Conservation (phyloP, 2,113 vertebrate genomes). For the Albula goreensis region DNA sequence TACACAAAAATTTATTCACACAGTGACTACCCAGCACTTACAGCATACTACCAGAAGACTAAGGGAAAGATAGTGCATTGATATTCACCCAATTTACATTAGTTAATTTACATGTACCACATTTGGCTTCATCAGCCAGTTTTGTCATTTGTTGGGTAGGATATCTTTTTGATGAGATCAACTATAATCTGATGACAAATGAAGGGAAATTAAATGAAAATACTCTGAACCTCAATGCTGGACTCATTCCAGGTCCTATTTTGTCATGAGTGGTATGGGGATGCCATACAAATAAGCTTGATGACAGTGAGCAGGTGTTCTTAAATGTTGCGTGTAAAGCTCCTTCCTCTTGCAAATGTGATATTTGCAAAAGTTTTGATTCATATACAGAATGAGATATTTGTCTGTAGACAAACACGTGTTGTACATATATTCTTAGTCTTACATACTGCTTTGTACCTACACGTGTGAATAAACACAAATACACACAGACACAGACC, state of each 20-base stretch:
- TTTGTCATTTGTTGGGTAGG: not conserved
- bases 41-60: not conserved
- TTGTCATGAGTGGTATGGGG: not conserved
- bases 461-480: not conserved
- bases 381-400: not conserved
- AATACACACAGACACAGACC: not conserved
- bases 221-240: not conserved
- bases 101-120: not conserved
- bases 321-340: conserved; percentile 16
- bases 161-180: not conserved
- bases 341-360: conserved; percentile 32
- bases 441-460: too few species aligned
- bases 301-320: conserved; percentile 7
- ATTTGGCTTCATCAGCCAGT: not conserved
- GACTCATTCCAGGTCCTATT: not conserved
- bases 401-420: not conserved
- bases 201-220: conserved; percentile 6
- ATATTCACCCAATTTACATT: not conserved
- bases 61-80: not conserved
- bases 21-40: not conserved
- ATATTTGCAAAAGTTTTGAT: conserved; percentile 21
- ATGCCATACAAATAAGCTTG: not conserved
- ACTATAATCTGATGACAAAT: not conserved
- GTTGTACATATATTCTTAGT: too few species aligned
- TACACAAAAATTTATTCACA: too few species aligned